phyloP scores from a whole-genome alignment of 2,113 vertebrate species.

The Amblyopsis rosae region DNA sequence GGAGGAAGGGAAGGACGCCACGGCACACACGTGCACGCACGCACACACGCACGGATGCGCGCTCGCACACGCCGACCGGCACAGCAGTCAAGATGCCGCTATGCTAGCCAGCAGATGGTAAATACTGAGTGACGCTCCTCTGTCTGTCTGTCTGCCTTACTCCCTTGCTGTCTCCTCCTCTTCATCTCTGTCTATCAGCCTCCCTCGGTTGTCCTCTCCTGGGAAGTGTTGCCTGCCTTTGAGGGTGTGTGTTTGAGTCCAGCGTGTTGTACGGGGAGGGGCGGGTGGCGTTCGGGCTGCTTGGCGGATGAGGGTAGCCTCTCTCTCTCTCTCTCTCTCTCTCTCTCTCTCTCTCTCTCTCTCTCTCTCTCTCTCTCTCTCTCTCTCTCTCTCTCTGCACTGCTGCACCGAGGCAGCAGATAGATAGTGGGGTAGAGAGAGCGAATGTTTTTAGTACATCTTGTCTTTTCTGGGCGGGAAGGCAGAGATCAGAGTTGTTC shows the following conservation, averaged over 20 bases:
- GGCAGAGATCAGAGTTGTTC: no score
- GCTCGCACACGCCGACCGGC: slow-evolving; percentile 4
- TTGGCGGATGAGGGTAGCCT: no score
- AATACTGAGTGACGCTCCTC: slow-evolving; percentile 45
- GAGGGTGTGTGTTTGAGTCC: no score
- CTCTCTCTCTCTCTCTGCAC: slow-evolving; percentile 20
- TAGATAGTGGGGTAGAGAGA: no score
- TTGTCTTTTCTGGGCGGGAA: no score
- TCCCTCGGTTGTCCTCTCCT: no score
- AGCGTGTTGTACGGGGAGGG: no score
- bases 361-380: slow-evolving; percentile 19
- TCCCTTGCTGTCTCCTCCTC: slow-evolving; percentile 25
- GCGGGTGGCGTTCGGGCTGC: no score
- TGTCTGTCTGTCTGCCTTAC: slow-evolving; percentile 2
- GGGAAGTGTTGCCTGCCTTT: no score
- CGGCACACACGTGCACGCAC: slow-evolving; percentile 24
- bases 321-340: slow-evolving; percentile 31
- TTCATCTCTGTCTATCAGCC: slow-evolving; percentile 5
- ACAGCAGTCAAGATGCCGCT: slow-evolving; percentile 61
- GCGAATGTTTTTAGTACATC: no score
- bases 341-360: slow-evolving; percentile 24
- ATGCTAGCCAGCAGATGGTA: slow-evolving; percentile 63
- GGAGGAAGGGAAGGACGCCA: slow-evolving; percentile 57
- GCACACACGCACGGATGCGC: no score
- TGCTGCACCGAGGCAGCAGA: no score